Percentiles rank a stretch among this genome's conserved stretches.
phyloP scores from a whole-genome alignment of 2,797 vertebrate species.

The Anolis apletophallus region DNA sequence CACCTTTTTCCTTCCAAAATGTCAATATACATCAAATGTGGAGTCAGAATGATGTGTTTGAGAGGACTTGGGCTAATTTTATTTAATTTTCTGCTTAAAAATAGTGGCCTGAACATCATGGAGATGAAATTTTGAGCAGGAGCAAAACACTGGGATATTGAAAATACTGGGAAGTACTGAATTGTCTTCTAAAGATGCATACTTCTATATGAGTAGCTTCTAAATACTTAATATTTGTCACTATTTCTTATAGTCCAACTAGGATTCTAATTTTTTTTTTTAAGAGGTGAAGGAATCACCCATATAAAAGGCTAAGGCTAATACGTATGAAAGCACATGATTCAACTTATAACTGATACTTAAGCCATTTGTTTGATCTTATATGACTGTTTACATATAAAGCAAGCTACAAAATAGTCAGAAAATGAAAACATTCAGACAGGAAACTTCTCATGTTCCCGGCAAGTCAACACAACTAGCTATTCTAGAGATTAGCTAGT shows the following conservation, averaged over 20 bases:
- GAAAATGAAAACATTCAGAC: constrained; percentile 41
- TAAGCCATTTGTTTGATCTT: neutral
- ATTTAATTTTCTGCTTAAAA: neutral
- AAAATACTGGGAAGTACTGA: neutral
- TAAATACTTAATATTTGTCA: neutral
- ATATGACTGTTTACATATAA: neutral
- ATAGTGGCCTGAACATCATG: too few species aligned
- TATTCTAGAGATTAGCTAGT: constrained; percentile 86
- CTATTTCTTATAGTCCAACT: neutral
- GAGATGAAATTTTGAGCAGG: neutral
- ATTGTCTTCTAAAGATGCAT: neutral
- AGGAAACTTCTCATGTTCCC: constrained; percentile 69
- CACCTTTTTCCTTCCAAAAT: neutral
- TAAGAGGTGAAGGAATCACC: too few species aligned
- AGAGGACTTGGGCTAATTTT: neutral
- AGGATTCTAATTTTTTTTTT: neutral
- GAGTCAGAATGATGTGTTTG: neutral
- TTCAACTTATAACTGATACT: neutral
- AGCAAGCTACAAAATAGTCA: neutral
- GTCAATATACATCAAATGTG: neutral
- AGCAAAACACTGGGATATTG: neutral
- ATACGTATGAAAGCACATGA: neutral
- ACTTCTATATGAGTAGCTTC: neutral
- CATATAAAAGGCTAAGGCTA: neutral
- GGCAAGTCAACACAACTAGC: constrained; percentile 83